Conservation (phyloP, 2,113 vertebrate genomes). For the Notothenia coriiceps region DNA sequence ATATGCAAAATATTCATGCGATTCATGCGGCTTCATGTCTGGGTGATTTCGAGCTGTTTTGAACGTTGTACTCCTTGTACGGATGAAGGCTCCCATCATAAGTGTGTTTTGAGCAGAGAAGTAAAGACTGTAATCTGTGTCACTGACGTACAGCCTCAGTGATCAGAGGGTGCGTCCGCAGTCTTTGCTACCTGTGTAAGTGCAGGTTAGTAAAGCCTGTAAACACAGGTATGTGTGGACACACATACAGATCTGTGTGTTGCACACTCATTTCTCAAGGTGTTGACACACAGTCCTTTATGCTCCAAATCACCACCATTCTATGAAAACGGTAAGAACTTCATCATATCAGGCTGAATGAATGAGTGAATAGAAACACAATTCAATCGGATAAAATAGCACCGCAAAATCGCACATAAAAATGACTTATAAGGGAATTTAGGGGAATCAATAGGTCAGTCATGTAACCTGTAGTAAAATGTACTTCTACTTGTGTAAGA, state of each 20-base stretch:
- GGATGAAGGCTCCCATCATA: background rate
- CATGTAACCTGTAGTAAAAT: background rate
- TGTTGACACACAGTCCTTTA: background rate
- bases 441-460: background rate
- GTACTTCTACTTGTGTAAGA: background rate
- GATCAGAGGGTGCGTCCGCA: conserved; percentile 20
- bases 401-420: background rate
- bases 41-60: background rate
- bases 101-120: conserved; percentile 11
- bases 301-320: background rate
- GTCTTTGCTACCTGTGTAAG: conserved; percentile 34
- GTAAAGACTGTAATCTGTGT: conserved; percentile 5
- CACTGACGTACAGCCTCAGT: background rate
- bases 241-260: background rate
- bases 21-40: background rate
- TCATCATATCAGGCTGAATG: background rate
- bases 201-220: conserved; percentile 48
- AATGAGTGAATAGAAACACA: background rate
- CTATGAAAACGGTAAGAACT: too few species aligned
- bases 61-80: background rate
- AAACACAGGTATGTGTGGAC: conserved; percentile 36
- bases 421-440: background rate
- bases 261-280: conserved; percentile 11
- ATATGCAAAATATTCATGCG: background rate
- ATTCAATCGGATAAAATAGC: background rate